phyloP scores from a whole-genome alignment of 2,113 vertebrate genomes.

The Poecilia latipinna region DNA sequence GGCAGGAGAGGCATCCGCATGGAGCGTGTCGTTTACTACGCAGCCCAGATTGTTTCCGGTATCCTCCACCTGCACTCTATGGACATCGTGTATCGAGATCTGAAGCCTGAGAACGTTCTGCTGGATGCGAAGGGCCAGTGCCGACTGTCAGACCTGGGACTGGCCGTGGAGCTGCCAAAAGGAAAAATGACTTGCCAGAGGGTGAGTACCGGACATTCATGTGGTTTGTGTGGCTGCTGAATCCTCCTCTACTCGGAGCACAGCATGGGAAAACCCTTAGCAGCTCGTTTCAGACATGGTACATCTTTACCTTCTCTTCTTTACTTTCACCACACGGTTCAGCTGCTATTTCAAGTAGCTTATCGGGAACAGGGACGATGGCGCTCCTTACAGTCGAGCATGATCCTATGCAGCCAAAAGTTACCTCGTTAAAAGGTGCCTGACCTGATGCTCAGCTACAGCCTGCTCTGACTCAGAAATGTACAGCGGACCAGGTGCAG shows the following conservation, averaged over 20 bases:
- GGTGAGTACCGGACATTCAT: slow-evolving; percentile 77
- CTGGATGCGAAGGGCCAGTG: slow-evolving; percentile 89
- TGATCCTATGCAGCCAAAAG: slow-evolving; percentile 14
- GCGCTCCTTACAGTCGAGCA: background rate
- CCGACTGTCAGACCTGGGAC: slow-evolving; percentile 89
- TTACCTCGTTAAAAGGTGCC: slow-evolving; percentile 57
- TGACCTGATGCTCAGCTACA: slow-evolving; percentile 23
- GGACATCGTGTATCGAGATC: slow-evolving; percentile 89
- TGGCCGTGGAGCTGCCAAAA: slow-evolving; percentile 86
- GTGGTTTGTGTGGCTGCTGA: background rate
- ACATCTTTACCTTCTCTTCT: background rate
- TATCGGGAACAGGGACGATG: slow-evolving; percentile 51
- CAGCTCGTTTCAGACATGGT: background rate
- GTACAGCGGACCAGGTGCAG: background rate
- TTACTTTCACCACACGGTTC: background rate
- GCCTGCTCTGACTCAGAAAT: slow-evolving; percentile 2
- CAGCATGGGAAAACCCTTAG: background rate
- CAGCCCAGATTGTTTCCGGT: slow-evolving; percentile 88
- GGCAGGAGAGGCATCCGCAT: slow-evolving; percentile 68
- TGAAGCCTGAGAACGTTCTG: slow-evolving; percentile 95
- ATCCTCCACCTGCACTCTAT: slow-evolving; percentile 89
- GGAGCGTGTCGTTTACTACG: slow-evolving; percentile 87
- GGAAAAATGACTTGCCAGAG: slow-evolving; percentile 84
- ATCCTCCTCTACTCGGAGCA: background rate
- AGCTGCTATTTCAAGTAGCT: slow-evolving; percentile 25